Percentiles rank a stretch among this genome's conserved stretches.
phyloP scores from a whole-genome alignment of 2,113 vertebrate genomes.

The Hydrolagus affinis region DNA sequence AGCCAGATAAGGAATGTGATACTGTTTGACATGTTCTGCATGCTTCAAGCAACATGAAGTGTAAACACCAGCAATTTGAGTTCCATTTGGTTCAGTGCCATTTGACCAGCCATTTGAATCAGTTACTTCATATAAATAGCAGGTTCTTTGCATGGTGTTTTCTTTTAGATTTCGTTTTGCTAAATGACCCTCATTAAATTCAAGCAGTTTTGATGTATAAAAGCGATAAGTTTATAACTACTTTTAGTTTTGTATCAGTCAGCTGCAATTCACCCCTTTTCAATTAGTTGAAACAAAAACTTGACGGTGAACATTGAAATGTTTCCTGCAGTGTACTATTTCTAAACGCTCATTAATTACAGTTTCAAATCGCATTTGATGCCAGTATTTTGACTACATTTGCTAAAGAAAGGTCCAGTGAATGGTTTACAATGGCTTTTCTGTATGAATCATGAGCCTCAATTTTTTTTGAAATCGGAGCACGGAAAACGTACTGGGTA shows the following conservation, averaged over 20 bases:
- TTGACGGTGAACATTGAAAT: neutral
- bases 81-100: neutral
- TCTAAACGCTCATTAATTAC: neutral
- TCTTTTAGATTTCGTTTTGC: neutral
- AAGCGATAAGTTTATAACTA: neutral
- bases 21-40: neutral
- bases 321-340: neutral
- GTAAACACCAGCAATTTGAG: neutral
- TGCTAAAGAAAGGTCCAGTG: neutral
- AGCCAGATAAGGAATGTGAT: neutral
- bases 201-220: slow-evolving; percentile 3
- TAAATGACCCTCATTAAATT: neutral
- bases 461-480: slow-evolving; percentile 5
- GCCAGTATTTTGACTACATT: slow-evolving; percentile 10
- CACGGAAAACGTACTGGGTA: neutral
- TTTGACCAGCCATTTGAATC: slow-evolving; percentile 7
- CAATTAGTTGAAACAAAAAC: neutral
- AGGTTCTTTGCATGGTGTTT: neutral
- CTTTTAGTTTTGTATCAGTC: neutral
- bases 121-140: neutral
- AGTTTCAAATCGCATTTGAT: slow-evolving; percentile 17
- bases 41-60: neutral
- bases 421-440: slow-evolving; percentile 5
- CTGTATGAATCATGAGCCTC: neutral
- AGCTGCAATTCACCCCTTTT: neutral